Percentiles rank a stretch among this genome's conserved stretches.
Evolutionary conservation across 2,888 invertebrate genomes (phyloP).

Genomic region (Luperina testacea): DNA sequence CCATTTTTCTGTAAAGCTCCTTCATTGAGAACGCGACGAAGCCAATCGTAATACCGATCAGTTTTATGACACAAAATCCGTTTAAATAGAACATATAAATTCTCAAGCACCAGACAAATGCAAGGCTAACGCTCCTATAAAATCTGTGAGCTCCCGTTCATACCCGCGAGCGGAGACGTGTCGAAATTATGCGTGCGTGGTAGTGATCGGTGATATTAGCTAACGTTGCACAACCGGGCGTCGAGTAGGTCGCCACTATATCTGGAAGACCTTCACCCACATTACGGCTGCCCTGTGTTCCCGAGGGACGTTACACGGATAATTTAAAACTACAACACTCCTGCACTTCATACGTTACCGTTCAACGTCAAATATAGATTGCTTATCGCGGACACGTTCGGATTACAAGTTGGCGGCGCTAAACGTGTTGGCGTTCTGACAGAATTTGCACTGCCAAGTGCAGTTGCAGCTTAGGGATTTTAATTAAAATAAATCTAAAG

Average conservation of each 20-base stretch:
- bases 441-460: conserved; percentile 63
- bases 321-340: conserved; percentile 66
- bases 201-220: conserved; percentile 70
- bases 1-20: conserved; percentile 21
- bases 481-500: conserved; percentile 45
- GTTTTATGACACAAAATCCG: conserved; percentile 25
- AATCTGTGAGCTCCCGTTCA: conserved; percentile 66
- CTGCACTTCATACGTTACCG: conserved; percentile 45
- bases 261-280: conserved; percentile 88
- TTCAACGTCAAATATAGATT: conserved; percentile 61
- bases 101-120: conserved; percentile 41
- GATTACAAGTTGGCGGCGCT: conserved; percentile 62
- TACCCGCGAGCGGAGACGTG: conserved; percentile 67
- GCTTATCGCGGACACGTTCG: conserved; percentile 55
- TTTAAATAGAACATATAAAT: conserved; percentile 43
- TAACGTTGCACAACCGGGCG: conserved; percentile 81
- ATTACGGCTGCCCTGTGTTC: conserved; percentile 77
- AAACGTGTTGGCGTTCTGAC: conserved; percentile 63
- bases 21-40: conserved; percentile 19
- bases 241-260: conserved; percentile 84
- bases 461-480: conserved; percentile 51
- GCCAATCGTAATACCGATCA: conserved; percentile 4
- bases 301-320: conserved; percentile 75
- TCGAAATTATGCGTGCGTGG: conserved; percentile 75
- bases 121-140: conserved; percentile 68